Percentiles rank a stretch among this genome's conserved stretches.
Evolutionary conservation across 2,888 invertebrate genomes (phyloP).

Genomic region (Temnothorax unifasciatus): DNA sequence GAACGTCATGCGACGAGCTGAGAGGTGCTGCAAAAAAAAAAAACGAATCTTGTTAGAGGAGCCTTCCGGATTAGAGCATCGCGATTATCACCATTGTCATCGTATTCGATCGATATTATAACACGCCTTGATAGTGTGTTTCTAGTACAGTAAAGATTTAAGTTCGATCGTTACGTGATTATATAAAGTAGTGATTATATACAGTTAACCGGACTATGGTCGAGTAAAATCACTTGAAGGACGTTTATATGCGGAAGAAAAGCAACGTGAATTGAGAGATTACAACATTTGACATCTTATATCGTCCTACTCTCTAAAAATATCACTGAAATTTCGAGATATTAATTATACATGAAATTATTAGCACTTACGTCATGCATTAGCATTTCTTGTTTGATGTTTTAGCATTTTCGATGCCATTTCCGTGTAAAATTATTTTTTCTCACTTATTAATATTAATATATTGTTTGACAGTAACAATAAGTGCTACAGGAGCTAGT

Average conservation of each 20-base stretch:
- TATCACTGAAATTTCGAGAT: not conserved
- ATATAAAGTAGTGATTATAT: too few relatives aligned
- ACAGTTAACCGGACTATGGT: not conserved
- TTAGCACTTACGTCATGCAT: not conserved
- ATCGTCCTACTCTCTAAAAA: not conserved
- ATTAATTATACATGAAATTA: not conserved
- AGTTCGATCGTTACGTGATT: conserved; percentile 7
- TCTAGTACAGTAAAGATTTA: not conserved
- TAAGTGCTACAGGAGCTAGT: not conserved
- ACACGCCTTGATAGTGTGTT: not conserved
- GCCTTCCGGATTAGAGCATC: conserved; percentile 49
- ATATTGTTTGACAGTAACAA: not conserved
- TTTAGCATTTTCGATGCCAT: not conserved
- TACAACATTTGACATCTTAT: conserved; percentile 2
- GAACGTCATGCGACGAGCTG: conserved; percentile 42
- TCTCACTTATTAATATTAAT: not conserved
- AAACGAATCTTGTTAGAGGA: conserved; percentile 48
- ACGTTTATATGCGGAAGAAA: not conserved
- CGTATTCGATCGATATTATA: conserved; percentile 22
- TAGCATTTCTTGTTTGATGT: not conserved
- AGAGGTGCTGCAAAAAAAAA: conserved; percentile 36
- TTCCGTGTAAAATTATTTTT: not conserved
- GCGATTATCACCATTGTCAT: conserved; percentile 70
- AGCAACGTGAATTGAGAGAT: not conserved
- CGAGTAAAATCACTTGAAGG: not conserved